Evolutionary conservation across 2,797 vertebrate species (phyloP).

Genomic region (Dendrocincla fuliginosa): DNA sequence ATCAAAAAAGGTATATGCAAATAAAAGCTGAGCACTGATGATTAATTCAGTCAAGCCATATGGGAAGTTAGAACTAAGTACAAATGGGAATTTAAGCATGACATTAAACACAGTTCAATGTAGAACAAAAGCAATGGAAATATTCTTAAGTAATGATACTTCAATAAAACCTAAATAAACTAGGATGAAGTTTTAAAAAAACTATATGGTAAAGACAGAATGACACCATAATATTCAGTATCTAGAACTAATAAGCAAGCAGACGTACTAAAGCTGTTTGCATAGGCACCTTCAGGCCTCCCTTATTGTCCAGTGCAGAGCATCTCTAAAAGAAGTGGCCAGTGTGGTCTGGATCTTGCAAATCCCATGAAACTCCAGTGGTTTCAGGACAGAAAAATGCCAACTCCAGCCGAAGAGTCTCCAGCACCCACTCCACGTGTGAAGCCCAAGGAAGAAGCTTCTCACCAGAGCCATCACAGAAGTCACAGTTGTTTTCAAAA

Average conservation of each 20-base stretch:
- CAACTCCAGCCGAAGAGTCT: background rate
- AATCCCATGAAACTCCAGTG: accelerated
- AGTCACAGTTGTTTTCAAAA: background rate
- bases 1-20: background rate
- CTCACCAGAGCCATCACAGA: background rate
- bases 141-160: background rate
- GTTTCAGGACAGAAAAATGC: background rate
- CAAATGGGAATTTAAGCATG: background rate
- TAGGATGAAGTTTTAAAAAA: background rate
- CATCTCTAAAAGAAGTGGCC: background rate
- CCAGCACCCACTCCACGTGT: background rate
- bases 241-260: background rate
- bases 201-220: background rate
- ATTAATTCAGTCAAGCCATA: background rate
- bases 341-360: background rate
- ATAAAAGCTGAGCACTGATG: background rate
- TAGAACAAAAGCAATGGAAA: background rate
- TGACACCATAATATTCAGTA: background rate
- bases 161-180: background rate
- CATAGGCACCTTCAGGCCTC: background rate
- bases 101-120: background rate
- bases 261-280: background rate
- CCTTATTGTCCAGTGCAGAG: background rate
- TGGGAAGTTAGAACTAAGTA: background rate
- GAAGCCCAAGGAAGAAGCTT: background rate